Conservation (phyloP, 2,888 invertebrate species). For the Epinotia nisella region DNA sequence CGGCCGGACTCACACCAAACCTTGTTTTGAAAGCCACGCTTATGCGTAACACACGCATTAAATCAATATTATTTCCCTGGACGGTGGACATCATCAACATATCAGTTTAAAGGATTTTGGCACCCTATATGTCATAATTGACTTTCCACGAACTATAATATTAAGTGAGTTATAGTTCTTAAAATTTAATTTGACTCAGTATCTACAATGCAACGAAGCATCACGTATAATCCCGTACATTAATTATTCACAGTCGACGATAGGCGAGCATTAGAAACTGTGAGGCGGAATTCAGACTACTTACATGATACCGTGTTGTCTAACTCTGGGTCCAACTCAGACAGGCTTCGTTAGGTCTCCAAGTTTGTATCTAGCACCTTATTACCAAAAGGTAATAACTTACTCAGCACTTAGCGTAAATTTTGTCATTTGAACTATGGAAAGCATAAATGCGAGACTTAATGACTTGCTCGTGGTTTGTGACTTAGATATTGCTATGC, state of each 20-base stretch:
- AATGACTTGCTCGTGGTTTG: slow-evolving; percentile 17
- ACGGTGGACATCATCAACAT: too few species aligned
- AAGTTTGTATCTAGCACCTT: slow-evolving; percentile 4
- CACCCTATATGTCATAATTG: too few species aligned
- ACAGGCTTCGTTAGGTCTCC: slow-evolving; percentile 31
- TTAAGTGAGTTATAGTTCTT: too few species aligned
- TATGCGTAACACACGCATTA: too few species aligned
- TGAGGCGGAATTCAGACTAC: slow-evolving; percentile 19
- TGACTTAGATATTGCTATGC: slow-evolving; percentile 13
- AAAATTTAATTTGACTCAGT: too few species aligned
- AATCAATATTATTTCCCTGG: too few species aligned
- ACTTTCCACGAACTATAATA: too few species aligned
- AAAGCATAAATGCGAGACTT: slow-evolving; percentile 1
- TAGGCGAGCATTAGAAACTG: slow-evolving; percentile 2
- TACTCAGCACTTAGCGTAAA: background rate
- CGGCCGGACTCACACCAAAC: too few species aligned
- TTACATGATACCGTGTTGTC: slow-evolving; percentile 18
- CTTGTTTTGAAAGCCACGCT: too few species aligned
- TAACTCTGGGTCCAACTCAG: slow-evolving; percentile 31
- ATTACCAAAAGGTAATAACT: slow-evolving; percentile 8
- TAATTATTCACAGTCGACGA: background rate
- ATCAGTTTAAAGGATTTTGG: too few species aligned
- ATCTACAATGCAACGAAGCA: background rate
- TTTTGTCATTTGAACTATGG: background rate
- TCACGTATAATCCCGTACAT: background rate